phyloP scores from a whole-genome alignment of 2,113 vertebrate genomes.

The Paralichthys olivaceus region DNA sequence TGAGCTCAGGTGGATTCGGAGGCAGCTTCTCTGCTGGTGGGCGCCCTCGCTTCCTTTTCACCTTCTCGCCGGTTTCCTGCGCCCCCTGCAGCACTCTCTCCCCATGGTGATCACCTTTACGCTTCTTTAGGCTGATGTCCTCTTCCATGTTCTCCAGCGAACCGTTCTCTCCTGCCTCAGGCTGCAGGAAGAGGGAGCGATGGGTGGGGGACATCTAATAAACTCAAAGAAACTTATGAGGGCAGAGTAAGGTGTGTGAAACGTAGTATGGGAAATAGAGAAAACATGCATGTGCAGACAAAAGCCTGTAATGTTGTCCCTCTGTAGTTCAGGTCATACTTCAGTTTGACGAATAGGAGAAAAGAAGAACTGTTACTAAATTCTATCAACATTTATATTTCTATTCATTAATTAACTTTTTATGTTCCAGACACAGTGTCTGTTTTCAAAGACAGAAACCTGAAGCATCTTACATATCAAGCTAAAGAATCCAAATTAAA shows the following conservation, averaged over 20 bases:
- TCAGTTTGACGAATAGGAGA: background rate
- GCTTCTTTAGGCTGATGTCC: conserved; percentile 93
- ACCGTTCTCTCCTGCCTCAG: conserved; percentile 89
- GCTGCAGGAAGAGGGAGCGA: conserved; percentile 54
- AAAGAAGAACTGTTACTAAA: background rate
- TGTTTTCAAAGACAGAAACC: conserved; percentile 18
- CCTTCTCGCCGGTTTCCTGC: conserved; percentile 89
- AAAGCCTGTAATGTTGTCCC: background rate
- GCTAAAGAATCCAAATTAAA: background rate
- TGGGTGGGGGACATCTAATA: conserved; percentile 20
- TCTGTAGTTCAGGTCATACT: conserved; percentile 1
- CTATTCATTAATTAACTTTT: background rate
- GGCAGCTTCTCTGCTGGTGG: conserved; percentile 97
- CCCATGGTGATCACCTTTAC: conserved; percentile 90
- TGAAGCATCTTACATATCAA: background rate
- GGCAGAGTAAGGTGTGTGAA: background rate
- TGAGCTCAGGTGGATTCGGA: conserved; percentile 96
- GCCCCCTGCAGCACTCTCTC: conserved; percentile 86
- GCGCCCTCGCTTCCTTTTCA: conserved; percentile 95
- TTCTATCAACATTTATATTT: conserved; percentile 1
- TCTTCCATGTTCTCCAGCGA: conserved; percentile 97
- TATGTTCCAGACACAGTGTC: background rate
- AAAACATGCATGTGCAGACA: background rate
- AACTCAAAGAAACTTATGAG: conserved; percentile 1
- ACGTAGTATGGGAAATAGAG: background rate